These are phyloP conservation scores for Galaxias olidus DNA, from an alignment of 2,797 vertebrate genomes.

Conservation along the genomic window DNA sequence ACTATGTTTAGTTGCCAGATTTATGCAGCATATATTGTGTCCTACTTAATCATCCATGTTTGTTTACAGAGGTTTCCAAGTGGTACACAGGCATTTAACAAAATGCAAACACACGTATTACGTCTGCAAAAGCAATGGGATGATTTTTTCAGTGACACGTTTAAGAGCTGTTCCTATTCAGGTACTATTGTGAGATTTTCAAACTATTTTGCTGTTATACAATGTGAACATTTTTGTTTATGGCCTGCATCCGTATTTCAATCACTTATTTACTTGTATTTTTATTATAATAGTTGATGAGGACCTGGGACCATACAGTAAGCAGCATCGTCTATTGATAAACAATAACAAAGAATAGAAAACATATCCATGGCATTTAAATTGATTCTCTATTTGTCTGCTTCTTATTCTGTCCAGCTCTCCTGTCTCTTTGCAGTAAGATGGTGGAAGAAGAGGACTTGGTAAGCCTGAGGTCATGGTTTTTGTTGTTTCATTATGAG, in stretches of 20 bases:
- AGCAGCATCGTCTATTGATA: background rate
- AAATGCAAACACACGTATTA: background rate
- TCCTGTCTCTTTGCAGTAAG: background rate
- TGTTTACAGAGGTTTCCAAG: constrained; percentile 1
- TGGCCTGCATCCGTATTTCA: background rate
- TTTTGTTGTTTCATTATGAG: background rate
- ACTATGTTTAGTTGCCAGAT: background rate
- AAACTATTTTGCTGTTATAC: background rate
- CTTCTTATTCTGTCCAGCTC: background rate
- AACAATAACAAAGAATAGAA: background rate
- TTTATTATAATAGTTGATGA: constrained; percentile 6
- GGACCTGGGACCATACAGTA: constrained; percentile 10
- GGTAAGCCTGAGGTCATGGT: background rate
- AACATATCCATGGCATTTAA: background rate
- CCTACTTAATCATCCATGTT: background rate
- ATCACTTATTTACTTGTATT: background rate
- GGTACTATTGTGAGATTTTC: background rate
- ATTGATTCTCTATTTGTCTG: background rate
- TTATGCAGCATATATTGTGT: background rate
- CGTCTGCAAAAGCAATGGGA: constrained; percentile 1
- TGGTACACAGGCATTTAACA: background rate
- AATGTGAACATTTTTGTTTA: background rate
- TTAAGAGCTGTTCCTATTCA: background rate
- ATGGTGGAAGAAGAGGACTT: constrained; percentile 9
- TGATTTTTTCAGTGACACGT: background rate